phyloP scores from a whole-genome alignment of 2,797 vertebrate species.

The Rhyacichthys aspro region DNA sequence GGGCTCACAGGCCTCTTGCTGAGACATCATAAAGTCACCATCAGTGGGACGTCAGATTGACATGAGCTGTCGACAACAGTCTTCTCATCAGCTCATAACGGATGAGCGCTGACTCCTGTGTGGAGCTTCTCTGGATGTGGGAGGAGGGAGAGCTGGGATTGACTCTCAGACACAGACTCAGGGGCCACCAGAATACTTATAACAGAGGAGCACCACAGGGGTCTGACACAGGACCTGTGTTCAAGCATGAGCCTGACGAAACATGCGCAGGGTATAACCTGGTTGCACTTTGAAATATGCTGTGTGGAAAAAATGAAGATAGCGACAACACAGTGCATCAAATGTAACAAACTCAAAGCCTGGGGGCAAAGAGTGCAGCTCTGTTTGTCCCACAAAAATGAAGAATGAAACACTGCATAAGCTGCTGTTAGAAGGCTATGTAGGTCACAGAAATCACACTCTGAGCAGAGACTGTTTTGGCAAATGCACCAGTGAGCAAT shows the following conservation, averaged over 20 bases:
- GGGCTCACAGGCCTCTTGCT: constrained; percentile 24
- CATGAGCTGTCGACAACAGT: constrained; percentile 47
- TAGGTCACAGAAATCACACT: no score
- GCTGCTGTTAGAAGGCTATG: no score
- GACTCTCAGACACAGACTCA: constrained; percentile 32
- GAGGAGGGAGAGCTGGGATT: constrained; percentile 41
- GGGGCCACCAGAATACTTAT: constrained; percentile 21
- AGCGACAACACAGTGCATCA: no score
- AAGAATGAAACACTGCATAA: no score
- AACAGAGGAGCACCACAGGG: constrained; percentile 3
- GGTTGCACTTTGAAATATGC: neutral
- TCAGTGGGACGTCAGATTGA: constrained; percentile 44
- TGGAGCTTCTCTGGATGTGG: constrained; percentile 42
- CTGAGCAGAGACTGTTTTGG: no score
- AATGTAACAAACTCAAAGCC: no score
- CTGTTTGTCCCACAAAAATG: no score
- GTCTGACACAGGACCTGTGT: neutral
- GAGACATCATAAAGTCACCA: constrained; percentile 42
- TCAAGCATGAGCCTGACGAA: constrained; percentile 5
- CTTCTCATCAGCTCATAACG: constrained; percentile 55
- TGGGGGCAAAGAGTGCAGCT: no score
- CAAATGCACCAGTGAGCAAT: no score
- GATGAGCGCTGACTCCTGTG: constrained; percentile 56
- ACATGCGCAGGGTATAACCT: constrained; percentile 13
- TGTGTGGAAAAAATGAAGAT: neutral